Base-by-base conservation (phyloP, 2,888 invertebrate genomes). In the Tipula unca region DNA sequence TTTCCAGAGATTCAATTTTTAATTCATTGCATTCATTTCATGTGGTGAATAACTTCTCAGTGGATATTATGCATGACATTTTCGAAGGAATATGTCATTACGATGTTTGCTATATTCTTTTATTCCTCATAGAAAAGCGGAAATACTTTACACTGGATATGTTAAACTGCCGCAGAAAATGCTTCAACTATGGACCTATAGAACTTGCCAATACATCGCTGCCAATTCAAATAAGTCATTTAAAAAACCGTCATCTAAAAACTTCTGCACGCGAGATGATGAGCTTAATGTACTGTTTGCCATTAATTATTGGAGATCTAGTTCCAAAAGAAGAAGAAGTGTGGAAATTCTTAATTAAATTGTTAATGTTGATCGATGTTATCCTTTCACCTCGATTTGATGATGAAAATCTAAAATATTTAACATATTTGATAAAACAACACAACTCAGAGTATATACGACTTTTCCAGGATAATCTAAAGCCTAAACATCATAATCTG, bases 401-500 rank as follows among this genome's bases (percentile, higher is more conserved):
- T 3, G 13, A n/a, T 1, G 13, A 10, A 0, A 85, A 86, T n/a
- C 42, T 85, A 14, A 5, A 25, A 14, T 35, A 17, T n/a, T 17
- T 85, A 20, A n/a, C n/a, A 85, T 8, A 32, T n/a, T 29, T 20
- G 17, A 85, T 86, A 69, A 5, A 39, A 17, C 6, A 85, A 17
- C 86, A 86, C 32, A 85, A 86, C 42, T 29, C 13, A 1, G 13
- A 84, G 14, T 86, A 86, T 32, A 20, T 86, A 25, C 1, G 10
- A n/a, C 20, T 85, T 17, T 86, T 85, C 36, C 84, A 85, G n/a
- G 25, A 85, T 29, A 85, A 82, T 42, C 36, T 86, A 8, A 86
- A 86, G 35, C 85, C 86, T 10, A 86, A 86, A 85, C 86, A 86
- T 29, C 85, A 86, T 32, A 82, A 85, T 35, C n/a, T 86, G 1